Percentiles rank a stretch among this genome's conserved stretches.
Evolutionary conservation across 2,888 invertebrate genomes (phyloP).

Genomic region (Drosophila mimetica): DNA sequence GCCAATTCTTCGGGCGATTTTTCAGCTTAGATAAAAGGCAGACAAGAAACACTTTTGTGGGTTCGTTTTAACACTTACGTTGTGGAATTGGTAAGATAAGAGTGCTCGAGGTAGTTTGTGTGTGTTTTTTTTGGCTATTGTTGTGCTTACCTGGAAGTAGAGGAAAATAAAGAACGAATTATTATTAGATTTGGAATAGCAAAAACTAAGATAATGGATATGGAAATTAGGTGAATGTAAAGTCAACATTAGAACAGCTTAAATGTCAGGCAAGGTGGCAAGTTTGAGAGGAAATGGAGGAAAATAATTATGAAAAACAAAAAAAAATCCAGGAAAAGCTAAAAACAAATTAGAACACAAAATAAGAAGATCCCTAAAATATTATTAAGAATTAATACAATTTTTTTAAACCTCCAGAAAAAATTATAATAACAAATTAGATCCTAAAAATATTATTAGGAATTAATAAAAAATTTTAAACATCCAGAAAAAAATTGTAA

Average conservation of each 20-base stretch:
- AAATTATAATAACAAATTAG: too few relatives aligned
- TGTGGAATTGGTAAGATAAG: slow-evolving; percentile 34
- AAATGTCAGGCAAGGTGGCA: neutral
- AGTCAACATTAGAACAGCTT: slow-evolving; percentile 13
- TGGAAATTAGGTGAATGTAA: slow-evolving; percentile 30
- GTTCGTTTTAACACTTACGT: slow-evolving; percentile 44
- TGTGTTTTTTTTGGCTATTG: slow-evolving; percentile 10
- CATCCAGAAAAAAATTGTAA: too few relatives aligned
- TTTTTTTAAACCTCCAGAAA: too few relatives aligned
- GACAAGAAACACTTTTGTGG: slow-evolving; percentile 35
- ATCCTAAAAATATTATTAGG: too few relatives aligned
- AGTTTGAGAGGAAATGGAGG: neutral
- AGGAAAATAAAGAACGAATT: slow-evolving; percentile 30
- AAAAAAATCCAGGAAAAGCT: too few relatives aligned
- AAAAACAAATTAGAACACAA: neutral
- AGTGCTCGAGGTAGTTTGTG: slow-evolving; percentile 22
- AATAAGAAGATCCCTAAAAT: too few relatives aligned
- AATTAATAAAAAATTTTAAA: too few relatives aligned
- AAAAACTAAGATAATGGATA: slow-evolving; percentile 19
- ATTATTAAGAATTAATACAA: too few relatives aligned
- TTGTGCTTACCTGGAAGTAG: slow-evolving; percentile 61
- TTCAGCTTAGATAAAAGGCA: slow-evolving; percentile 43
- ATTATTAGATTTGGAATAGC: slow-evolving; percentile 38
- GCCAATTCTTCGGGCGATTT: slow-evolving; percentile 68
- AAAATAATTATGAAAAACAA: neutral